Conservation (phyloP, 2,797 vertebrate species). For the Oryzias dopingdopingensis region DNA sequence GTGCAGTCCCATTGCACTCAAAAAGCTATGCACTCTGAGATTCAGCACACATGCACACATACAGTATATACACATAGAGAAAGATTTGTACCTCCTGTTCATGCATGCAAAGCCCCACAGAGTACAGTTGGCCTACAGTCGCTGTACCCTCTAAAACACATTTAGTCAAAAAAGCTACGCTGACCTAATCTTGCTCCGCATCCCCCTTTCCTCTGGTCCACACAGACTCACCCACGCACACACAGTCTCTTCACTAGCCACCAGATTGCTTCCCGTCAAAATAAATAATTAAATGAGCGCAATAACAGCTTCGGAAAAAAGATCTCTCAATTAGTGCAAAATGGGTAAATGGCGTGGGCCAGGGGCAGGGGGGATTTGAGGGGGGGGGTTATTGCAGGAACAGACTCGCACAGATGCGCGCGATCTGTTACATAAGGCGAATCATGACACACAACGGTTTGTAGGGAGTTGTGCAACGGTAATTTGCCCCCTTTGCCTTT, state of each 20-base stretch:
- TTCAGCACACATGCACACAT: constrained; percentile 40
- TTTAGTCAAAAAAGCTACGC: constrained; percentile 46
- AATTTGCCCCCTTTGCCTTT: constrained; percentile 64
- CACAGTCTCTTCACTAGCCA: constrained; percentile 56
- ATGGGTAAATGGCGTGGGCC: constrained; percentile 68
- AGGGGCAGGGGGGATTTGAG: constrained; percentile 30
- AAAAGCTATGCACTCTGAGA: constrained; percentile 57
- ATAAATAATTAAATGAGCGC: constrained; percentile 79
- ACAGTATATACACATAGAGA: constrained; percentile 9
- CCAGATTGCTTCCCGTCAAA: constrained; percentile 77
- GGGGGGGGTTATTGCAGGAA: constrained; percentile 57
- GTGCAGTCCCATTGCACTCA: constrained; percentile 73
- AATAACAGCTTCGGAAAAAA: constrained; percentile 77
- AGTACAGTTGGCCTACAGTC: constrained; percentile 37
- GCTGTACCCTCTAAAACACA: constrained; percentile 32
- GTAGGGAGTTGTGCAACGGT: constrained; percentile 66
- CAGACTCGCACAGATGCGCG: constrained; percentile 32
- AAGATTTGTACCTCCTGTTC: constrained; percentile 28
- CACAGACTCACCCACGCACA: constrained; percentile 21
- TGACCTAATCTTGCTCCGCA: constrained; percentile 38
- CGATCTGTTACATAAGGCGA: constrained; percentile 72
- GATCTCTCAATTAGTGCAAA: constrained; percentile 76
- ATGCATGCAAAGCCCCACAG: constrained; percentile 46
- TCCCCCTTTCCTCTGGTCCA: constrained; percentile 5
- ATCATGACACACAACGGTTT: constrained; percentile 67